These are phyloP conservation scores for Rostratula benghalensis DNA, from an alignment of 2,113 vertebrate species.

Conservation along the genomic window DNA sequence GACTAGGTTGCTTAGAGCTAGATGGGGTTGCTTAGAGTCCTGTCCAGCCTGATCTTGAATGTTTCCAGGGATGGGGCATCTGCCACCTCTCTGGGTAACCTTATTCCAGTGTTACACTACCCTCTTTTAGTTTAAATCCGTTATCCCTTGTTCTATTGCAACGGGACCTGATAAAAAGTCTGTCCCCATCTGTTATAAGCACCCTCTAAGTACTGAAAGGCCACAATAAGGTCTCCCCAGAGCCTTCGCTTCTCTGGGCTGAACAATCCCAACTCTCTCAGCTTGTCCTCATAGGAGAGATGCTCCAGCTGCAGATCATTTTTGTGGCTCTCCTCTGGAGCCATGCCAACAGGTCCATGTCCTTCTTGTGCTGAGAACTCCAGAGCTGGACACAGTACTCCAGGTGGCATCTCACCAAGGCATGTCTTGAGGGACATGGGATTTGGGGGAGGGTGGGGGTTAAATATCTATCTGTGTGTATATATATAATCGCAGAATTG, in stretches of 20 bases:
- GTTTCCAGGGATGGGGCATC: not conserved
- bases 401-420: not conserved
- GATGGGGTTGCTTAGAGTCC: no score
- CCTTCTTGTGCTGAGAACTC: not conserved
- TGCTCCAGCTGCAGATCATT: not conserved
- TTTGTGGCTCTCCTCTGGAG: not conserved
- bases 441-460: not conserved
- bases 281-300: not conserved
- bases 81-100: not conserved
- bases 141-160: not conserved
- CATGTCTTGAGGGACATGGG: rapidly evolving
- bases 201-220: not conserved
- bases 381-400: not conserved
- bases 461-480: not conserved
- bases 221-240: not conserved
- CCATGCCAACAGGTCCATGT: not conserved
- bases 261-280: not conserved
- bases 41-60: not conserved
- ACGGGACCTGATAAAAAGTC: not conserved
- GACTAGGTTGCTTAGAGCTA: not conserved
- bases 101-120: not conserved
- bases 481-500: no score
- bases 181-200: not conserved
- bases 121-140: not conserved
- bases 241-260: not conserved